Conservation (phyloP, 2,113 vertebrate genomes). For the Odontophorus gujanensis region DNA sequence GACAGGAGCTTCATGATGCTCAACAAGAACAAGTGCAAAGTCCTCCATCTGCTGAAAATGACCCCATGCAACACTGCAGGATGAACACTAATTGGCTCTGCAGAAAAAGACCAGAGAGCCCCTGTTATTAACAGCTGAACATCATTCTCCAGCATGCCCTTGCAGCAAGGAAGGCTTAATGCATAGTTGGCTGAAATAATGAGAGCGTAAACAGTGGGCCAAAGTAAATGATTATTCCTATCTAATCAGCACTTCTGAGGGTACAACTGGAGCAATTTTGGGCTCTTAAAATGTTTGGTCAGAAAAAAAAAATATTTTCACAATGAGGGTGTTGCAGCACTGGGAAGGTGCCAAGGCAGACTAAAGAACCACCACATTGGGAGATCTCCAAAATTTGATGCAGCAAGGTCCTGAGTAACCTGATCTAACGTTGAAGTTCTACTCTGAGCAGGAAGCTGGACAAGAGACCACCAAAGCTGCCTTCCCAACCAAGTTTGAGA, state of each 20-base stretch:
- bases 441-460: background rate
- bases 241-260: constrained; percentile 36
- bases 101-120: background rate
- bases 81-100: background rate
- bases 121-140: background rate
- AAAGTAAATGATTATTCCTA: constrained; percentile 44
- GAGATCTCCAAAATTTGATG: constrained; percentile 32
- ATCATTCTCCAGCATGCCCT: background rate
- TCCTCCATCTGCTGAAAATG: background rate
- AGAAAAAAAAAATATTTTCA: constrained; percentile 38
- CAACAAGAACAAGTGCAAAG: background rate
- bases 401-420: background rate
- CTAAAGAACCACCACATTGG: constrained; percentile 16
- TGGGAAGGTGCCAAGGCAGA: constrained; percentile 36
- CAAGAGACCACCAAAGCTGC: background rate
- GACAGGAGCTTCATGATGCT: background rate
- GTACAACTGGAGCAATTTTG: constrained; percentile 11
- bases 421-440: background rate
- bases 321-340: constrained; percentile 17
- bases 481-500: background rate
- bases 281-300: constrained; percentile 32
- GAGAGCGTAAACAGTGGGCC: constrained; percentile 1
- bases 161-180: constrained; percentile 37
- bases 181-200: background rate
- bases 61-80: background rate